phyloP scores from a whole-genome alignment of 1,140 invertebrate genomes.

The Orchestia grillus region DNA sequence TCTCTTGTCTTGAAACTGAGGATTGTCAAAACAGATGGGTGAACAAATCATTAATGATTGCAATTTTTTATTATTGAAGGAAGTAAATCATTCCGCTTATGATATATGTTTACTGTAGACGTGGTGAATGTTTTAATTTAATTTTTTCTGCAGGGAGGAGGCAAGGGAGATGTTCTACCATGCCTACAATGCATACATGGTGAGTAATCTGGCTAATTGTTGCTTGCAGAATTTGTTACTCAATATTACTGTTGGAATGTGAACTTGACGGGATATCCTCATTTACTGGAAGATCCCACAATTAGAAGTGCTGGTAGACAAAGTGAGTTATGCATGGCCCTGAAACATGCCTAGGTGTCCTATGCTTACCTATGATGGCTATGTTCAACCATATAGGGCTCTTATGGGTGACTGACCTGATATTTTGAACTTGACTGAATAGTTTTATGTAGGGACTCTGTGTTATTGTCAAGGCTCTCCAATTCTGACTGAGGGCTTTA shows the following conservation, averaged over 20 bases:
- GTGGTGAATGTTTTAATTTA: constrained; percentile 33
- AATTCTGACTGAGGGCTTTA: neutral
- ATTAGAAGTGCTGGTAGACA: neutral
- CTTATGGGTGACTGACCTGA: too few relatives aligned
- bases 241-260: neutral
- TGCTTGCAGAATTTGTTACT: neutral
- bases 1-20: too few relatives aligned
- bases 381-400: neutral
- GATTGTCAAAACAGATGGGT: too few relatives aligned
- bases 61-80: too few relatives aligned
- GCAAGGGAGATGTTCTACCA: constrained; percentile 96
- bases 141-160: constrained; percentile 79
- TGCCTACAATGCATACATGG: constrained; percentile 97
- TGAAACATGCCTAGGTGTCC: neutral
- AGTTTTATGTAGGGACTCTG: neutral
- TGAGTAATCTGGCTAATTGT: constrained; percentile 70
- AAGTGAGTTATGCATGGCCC: neutral
- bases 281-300: neutral
- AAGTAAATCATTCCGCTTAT: too few relatives aligned
- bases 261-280: neutral
- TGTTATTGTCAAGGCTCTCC: neutral
- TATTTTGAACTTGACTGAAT: neutral
- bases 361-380: neutral
- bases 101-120: too few relatives aligned
- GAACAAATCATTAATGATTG: too few relatives aligned